Evolutionary conservation across 2,113 vertebrate species (phyloP).

Genomic region (Cyphomyrus discorhynchus): DNA sequence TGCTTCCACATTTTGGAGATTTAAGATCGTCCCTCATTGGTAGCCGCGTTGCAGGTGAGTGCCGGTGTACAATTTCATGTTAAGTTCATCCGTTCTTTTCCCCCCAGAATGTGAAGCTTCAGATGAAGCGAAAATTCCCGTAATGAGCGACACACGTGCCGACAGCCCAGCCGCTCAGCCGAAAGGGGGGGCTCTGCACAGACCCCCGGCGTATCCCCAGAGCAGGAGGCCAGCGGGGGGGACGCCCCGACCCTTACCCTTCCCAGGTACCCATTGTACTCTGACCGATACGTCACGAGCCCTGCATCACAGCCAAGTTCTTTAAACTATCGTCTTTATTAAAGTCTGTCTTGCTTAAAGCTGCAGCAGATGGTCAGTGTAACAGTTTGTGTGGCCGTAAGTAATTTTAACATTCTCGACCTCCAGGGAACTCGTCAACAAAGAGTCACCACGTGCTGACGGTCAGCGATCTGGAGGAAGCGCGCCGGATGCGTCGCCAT

Average conservation of each 20-base stretch:
- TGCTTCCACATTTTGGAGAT: not conserved
- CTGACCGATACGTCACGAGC: not conserved
- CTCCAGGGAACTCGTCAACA: slow-evolving; percentile 53
- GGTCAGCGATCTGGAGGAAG: slow-evolving; percentile 72
- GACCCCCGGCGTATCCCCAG: slow-evolving; percentile 69
- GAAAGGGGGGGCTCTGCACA: slow-evolving; percentile 60
- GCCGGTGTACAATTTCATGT: not conserved
- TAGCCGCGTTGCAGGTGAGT: not conserved
- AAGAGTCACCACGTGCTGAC: slow-evolving; percentile 76
- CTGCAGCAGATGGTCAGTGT: not conserved
- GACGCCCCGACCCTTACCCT: slow-evolving; percentile 75
- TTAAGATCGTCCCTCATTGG: not conserved
- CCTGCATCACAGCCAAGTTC: not conserved
- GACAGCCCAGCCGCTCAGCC: slow-evolving; percentile 46
- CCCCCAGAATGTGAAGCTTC: slow-evolving; percentile 45
- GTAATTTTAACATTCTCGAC: not conserved
- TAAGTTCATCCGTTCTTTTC: not conserved
- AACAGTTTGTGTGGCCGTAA: not conserved
- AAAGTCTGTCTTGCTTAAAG: not conserved
- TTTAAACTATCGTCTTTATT: not conserved
- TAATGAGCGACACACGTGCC: slow-evolving; percentile 50
- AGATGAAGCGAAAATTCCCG: slow-evolving; percentile 37
- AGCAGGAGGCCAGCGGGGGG: slow-evolving; percentile 74
- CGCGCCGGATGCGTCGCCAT: slow-evolving; percentile 63
- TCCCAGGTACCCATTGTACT: slow-evolving; percentile 60